Percentiles rank a stretch among this genome's conserved stretches.
These are phyloP conservation scores for Rhabdophis nuchalis DNA, from an alignment of 2,797 vertebrate genomes.

Conservation along the genomic window DNA sequence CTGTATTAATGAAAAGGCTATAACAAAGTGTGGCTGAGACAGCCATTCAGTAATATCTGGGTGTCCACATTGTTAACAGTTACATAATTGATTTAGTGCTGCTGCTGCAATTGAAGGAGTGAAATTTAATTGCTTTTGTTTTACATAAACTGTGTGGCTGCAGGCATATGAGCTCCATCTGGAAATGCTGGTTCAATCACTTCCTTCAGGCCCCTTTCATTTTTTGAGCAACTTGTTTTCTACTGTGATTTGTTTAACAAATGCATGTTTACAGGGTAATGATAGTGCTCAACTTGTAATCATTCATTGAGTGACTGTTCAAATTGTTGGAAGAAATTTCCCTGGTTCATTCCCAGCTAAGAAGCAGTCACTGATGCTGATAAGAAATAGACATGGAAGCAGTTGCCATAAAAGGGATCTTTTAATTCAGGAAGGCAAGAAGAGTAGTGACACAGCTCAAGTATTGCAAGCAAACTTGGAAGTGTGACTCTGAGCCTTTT, in stretches of 20 bases:
- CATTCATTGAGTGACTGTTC: too few species aligned
- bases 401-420: too few species aligned
- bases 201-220: neutral
- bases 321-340: too few species aligned
- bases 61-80: neutral
- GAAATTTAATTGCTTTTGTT: neutral
- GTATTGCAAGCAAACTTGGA: too few species aligned
- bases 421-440: too few species aligned
- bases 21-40: constrained; percentile 10
- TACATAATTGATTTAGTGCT: constrained; percentile 22
- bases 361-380: too few species aligned
- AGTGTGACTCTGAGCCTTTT: too few species aligned
- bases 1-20: constrained; percentile 10
- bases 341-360: too few species aligned
- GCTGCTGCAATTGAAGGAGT: neutral
- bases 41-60: constrained; percentile 11
- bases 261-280: neutral
- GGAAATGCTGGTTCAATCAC: neutral
- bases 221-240: neutral
- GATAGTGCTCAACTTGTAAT: too few species aligned
- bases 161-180: neutral
- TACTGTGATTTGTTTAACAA: neutral
- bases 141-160: neutral
- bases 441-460: too few species aligned
- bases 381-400: too few species aligned